Evolutionary conservation across 2,113 vertebrate genomes (phyloP).

Genomic region (Limanda limanda): DNA sequence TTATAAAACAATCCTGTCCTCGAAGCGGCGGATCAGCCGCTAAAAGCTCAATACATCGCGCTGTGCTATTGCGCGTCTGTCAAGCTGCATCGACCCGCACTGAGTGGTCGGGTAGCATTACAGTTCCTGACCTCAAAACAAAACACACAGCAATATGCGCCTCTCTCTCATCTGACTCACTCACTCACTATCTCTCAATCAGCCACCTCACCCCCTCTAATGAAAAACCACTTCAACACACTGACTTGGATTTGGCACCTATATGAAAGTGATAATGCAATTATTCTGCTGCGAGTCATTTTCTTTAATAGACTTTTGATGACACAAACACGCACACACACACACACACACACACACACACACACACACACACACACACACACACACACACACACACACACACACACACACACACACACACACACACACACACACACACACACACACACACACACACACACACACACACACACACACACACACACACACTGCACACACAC

Average conservation of each 20-base stretch:
- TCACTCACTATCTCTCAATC: neutral
- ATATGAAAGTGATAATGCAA: constrained; percentile 6
- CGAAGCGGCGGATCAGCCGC: constrained; percentile 43
- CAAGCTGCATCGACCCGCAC: constrained; percentile 71
- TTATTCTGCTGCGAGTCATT: constrained; percentile 4
- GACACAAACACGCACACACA: constrained; percentile 13
- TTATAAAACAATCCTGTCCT: constrained; percentile 51
- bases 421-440: constrained; percentile 13
- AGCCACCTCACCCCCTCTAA: neutral
- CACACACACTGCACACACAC: constrained; percentile 2
- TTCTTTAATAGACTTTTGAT: constrained; percentile 32
- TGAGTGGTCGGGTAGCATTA: constrained; percentile 72
- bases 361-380: constrained; percentile 5
- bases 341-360: no score
- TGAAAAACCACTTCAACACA: constrained; percentile 5
- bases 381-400: constrained; percentile 13
- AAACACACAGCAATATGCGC: constrained; percentile 57
- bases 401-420: no score
- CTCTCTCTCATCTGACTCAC: constrained; percentile 9
- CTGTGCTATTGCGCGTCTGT: constrained; percentile 49
- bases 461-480: neutral
- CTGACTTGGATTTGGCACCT: neutral
- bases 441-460: neutral
- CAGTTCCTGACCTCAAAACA: constrained; percentile 66
- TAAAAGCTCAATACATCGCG: constrained; percentile 79